These are phyloP conservation scores for Erpetoichthys calabaricus DNA, from an alignment of 2,797 vertebrate species.

Conservation along the genomic window DNA sequence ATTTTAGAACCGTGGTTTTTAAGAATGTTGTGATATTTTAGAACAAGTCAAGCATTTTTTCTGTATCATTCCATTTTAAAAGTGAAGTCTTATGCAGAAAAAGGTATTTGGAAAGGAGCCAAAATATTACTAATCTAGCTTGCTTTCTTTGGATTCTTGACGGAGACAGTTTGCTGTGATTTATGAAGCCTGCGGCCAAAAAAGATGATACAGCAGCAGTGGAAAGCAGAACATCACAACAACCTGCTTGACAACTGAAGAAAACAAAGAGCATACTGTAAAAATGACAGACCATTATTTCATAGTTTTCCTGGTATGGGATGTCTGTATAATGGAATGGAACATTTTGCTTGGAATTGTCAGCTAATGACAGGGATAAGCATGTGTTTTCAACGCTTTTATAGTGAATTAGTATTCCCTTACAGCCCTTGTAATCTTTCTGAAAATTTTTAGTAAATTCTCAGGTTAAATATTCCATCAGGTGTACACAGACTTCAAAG, in stretches of 20 bases:
- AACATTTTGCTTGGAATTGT: slow-evolving; percentile 9
- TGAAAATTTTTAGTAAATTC: too few species aligned
- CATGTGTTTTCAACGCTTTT: background rate
- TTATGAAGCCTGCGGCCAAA: slow-evolving; percentile 34
- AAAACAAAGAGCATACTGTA: slow-evolving; percentile 25
- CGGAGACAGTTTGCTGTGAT: slow-evolving; percentile 18
- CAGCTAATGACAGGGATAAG: background rate
- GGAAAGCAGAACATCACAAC: slow-evolving; percentile 35
- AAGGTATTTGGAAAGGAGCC: slow-evolving; percentile 26
- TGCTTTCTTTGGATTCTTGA: slow-evolving; percentile 24
- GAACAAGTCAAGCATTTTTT: slow-evolving; percentile 2
- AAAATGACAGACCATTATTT: slow-evolving; percentile 20
- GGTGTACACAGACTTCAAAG: too few species aligned
- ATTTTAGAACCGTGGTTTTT: too few species aligned
- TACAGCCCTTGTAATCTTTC: background rate
- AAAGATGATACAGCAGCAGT: slow-evolving; percentile 31
- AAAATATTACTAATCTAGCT: slow-evolving; percentile 33
- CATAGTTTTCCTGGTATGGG: slow-evolving; percentile 21
- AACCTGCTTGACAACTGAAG: slow-evolving; percentile 41
- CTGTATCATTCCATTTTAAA: slow-evolving; percentile 18
- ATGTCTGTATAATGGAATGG: slow-evolving; percentile 18
- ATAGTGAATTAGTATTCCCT: background rate
- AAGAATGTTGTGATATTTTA: slow-evolving; percentile 1
- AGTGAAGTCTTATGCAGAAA: slow-evolving; percentile 16
- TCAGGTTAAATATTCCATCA: too few species aligned